Percentiles rank a stretch among this genome's conserved stretches.
Conservation (phyloP, 2,113 vertebrate genomes). For the Upupa epops region DNA sequence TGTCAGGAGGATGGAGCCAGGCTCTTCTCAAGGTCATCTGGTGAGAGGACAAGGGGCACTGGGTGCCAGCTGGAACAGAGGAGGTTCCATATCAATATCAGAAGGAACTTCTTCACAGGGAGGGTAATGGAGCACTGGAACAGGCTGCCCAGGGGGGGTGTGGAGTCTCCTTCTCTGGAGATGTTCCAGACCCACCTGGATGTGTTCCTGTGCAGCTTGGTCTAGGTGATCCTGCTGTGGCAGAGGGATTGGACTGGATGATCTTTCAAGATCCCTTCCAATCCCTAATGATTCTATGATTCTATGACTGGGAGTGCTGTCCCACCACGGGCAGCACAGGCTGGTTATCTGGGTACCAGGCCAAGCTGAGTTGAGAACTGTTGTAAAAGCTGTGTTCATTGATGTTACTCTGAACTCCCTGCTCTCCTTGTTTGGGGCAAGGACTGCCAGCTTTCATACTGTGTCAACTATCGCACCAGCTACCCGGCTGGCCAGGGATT, state of each 20-base stretch:
- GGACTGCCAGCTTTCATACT: neutral
- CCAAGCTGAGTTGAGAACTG: neutral
- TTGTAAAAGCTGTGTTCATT: neutral
- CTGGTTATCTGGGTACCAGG: neutral
- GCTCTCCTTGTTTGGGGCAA: neutral
- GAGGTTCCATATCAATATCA: too few species aligned
- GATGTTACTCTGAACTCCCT: accelerated
- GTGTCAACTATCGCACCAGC: neutral
- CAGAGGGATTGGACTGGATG: neutral
- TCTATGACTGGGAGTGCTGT: neutral
- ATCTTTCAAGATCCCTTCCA: neutral
- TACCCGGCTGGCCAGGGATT: neutral
- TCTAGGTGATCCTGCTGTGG: neutral
- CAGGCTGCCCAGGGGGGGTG: too few species aligned
- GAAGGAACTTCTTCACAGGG: too few species aligned
- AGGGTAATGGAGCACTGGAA: too few species aligned
- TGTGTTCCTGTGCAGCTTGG: neutral
- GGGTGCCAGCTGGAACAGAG: too few species aligned
- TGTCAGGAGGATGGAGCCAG: too few species aligned
- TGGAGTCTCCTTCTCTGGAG: too few species aligned
- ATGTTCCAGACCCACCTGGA: too few species aligned
- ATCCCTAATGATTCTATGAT: neutral
- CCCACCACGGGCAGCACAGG: neutral
- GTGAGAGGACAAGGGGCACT: too few species aligned
- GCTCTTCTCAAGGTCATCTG: too few species aligned